Conservation (phyloP, 2,113 vertebrate genomes). For the Atrichornis clamosus region DNA sequence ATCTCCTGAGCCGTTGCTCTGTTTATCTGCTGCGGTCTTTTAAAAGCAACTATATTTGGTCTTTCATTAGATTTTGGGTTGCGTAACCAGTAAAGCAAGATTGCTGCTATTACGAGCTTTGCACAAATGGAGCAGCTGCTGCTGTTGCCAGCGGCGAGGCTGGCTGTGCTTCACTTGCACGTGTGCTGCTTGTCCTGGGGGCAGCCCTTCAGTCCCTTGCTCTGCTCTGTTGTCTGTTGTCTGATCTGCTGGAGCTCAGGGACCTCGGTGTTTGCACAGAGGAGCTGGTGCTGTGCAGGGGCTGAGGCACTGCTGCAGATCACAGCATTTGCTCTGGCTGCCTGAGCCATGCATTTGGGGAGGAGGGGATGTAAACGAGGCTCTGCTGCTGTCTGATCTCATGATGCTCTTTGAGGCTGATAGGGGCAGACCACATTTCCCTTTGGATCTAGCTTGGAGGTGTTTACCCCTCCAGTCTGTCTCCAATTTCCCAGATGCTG, state of each 20-base stretch:
- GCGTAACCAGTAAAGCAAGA: not conserved
- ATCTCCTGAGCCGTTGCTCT: not conserved
- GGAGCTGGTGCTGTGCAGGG: not conserved
- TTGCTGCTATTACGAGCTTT: constrained; percentile 2
- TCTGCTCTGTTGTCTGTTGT: not conserved
- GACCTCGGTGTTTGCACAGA: not conserved
- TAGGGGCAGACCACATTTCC: not conserved
- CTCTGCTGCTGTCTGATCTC: not conserved
- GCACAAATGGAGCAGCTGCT: not conserved
- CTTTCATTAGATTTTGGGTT: constrained; percentile 13
- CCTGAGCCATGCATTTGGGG: rapidly evolving
- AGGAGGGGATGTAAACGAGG: not conserved
- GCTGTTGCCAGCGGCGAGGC: not conserved
- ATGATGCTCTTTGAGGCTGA: not conserved
- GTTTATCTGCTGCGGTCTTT: not conserved
- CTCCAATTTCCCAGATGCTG: constrained; percentile 21
- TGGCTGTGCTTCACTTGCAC: not conserved
- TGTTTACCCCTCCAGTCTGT: not conserved
- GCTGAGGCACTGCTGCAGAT: not conserved
- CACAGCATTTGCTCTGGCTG: not conserved
- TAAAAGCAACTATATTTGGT: constrained; percentile 44
- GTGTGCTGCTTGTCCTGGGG: not conserved
- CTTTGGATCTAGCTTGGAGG: not conserved
- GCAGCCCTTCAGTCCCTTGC: not conserved
- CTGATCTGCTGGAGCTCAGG: not conserved